These are phyloP conservation scores for Polydrusus pterygomalis DNA, from an alignment of 2,888 invertebrate genomes.

Conservation along the genomic window DNA sequence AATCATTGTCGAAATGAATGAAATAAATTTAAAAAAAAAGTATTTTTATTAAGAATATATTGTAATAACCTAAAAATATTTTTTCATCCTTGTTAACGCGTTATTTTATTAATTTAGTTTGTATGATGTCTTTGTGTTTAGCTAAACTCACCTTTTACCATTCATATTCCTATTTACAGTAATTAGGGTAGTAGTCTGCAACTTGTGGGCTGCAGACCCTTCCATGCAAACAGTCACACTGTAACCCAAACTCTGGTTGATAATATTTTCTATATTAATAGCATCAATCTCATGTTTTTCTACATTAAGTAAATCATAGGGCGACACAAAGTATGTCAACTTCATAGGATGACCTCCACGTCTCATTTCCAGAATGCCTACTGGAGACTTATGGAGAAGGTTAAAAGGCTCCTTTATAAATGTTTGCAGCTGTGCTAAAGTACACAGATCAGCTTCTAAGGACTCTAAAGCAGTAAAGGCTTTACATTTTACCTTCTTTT, in stretches of 20 bases:
- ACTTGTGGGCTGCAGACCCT: constrained; percentile 88
- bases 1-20: no score
- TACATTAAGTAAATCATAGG: constrained; percentile 90
- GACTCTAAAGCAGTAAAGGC: constrained; percentile 94
- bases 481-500: constrained; percentile 95
- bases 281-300: constrained; percentile 83
- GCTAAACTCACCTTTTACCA: constrained; percentile 80
- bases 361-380: constrained; percentile 89
- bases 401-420: constrained; percentile 82
- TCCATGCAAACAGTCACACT: constrained; percentile 94
- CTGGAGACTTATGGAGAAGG: constrained; percentile 90
- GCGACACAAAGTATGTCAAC: constrained; percentile 94
- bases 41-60: no score
- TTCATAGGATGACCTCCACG: constrained; percentile 95
- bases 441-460: constrained; percentile 91
- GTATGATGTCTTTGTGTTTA: no score
- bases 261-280: constrained; percentile 84
- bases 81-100: no score
- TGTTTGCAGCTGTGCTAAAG: constrained; percentile 85
- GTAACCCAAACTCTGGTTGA: constrained; percentile 83
- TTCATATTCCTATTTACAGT: constrained; percentile 80
- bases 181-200: constrained; percentile 84
- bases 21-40: no score
- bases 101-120: no score
- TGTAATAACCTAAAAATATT: no score